Conservation (phyloP, 2,888 invertebrate species). For the Athalia cordata region DNA sequence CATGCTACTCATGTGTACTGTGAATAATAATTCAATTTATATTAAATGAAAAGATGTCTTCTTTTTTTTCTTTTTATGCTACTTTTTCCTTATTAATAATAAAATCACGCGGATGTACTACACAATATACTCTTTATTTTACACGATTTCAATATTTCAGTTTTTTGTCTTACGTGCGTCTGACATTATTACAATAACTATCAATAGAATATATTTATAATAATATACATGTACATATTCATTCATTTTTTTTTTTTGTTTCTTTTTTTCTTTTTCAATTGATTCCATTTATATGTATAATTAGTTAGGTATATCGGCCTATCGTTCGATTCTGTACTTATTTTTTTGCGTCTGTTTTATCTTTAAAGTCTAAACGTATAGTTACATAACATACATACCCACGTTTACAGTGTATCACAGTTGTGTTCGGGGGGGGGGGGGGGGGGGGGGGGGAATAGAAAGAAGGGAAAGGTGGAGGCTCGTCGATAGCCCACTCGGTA, state of each 20-base stretch:
- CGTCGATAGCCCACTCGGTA: conserved; percentile 34
- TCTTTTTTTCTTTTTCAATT: conserved; percentile 60
- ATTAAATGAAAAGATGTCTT: neutral
- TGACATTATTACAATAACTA: conserved; percentile 67
- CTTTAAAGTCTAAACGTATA: conserved; percentile 67
- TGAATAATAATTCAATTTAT: conserved; percentile 6
- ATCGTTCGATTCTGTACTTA: conserved; percentile 64
- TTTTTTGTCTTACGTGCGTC: conserved; percentile 59
- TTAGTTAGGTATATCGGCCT: conserved; percentile 59
- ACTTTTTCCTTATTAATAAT: neutral
- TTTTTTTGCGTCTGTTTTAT: conserved; percentile 49
- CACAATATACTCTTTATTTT: conserved; percentile 71
- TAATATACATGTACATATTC: conserved; percentile 71
- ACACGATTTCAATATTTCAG: conserved; percentile 67
- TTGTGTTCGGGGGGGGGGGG: conserved; percentile 69
- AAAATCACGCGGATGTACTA: conserved; percentile 53
- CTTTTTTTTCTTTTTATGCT: neutral
- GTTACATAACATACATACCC: conserved; percentile 66
- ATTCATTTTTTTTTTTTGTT: conserved; percentile 60
- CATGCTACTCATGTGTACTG: neutral
- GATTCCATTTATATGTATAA: conserved; percentile 63
- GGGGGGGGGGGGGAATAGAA: conserved; percentile 52
- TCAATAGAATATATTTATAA: conserved; percentile 70
- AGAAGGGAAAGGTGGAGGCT: conserved; percentile 57
- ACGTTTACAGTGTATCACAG: conserved; percentile 72